These are phyloP conservation scores for Dioctria linearis DNA, from an alignment of 2,888 invertebrate genomes.

Conservation along the genomic window DNA sequence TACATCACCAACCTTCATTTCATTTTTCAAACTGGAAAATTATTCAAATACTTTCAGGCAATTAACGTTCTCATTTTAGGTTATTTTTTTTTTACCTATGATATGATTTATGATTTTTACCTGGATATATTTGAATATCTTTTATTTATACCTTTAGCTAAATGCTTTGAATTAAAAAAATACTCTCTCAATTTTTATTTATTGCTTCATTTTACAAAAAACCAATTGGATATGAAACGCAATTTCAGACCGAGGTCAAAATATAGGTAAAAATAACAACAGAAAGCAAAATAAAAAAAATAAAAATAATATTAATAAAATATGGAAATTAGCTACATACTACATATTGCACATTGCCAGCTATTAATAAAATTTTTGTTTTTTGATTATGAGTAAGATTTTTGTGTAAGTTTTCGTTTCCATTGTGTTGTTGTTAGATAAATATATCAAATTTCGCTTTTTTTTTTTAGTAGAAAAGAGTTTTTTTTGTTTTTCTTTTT, in stretches of 20 bases:
- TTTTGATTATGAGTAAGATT: neutral
- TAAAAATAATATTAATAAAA: slow-evolving; percentile 40
- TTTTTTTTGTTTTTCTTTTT: slow-evolving; percentile 19
- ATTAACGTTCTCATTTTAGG: neutral
- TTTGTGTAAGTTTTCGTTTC: slow-evolving; percentile 14
- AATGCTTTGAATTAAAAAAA: slow-evolving; percentile 31
- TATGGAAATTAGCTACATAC: slow-evolving; percentile 16
- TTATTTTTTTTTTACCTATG: too few species aligned
- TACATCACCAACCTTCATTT: slow-evolving; percentile 39
- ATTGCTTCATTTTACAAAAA: slow-evolving; percentile 58
- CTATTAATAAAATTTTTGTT: neutral
- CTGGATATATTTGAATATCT: slow-evolving; percentile 13
- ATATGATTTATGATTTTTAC: neutral
- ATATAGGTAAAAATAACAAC: slow-evolving; percentile 63
- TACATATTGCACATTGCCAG: slow-evolving; percentile 4
- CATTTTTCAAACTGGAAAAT: slow-evolving; percentile 14
- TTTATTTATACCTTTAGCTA: slow-evolving; percentile 10
- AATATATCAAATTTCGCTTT: neutral
- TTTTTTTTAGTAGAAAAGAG: neutral
- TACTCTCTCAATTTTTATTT: slow-evolving; percentile 37
- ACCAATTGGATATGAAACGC: slow-evolving; percentile 61
- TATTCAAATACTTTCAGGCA: slow-evolving; percentile 7
- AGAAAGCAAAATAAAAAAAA: slow-evolving; percentile 39
- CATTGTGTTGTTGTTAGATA: neutral
- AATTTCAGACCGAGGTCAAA: slow-evolving; percentile 64